phyloP scores from a whole-genome alignment of 1,140 invertebrate genomes.

The Colletes latitarsis region DNA sequence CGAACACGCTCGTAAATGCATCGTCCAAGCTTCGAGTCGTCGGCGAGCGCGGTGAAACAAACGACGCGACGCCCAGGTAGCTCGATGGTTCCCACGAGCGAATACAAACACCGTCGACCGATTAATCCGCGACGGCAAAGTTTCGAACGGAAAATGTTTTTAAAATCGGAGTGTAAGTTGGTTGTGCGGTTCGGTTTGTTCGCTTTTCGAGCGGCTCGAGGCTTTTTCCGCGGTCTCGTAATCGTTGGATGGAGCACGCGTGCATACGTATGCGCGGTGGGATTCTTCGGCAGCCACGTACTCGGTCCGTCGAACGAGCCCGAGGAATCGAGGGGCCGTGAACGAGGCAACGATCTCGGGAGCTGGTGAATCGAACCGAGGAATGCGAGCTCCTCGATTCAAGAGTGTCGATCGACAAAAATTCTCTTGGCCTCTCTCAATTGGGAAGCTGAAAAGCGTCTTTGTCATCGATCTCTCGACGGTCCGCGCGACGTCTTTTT shows the following conservation, averaged over 20 bases:
- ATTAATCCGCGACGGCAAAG: too few relatives aligned
- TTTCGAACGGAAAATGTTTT: constrained; percentile 21
- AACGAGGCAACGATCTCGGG: constrained; percentile 43
- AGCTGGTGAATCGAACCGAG: constrained; percentile 37
- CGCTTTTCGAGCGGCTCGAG: too few relatives aligned
- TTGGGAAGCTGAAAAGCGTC: constrained; percentile 22
- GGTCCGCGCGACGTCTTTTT: neutral
- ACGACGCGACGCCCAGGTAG: constrained; percentile 2
- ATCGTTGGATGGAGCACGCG: constrained; percentile 28
- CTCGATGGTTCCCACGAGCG: constrained; percentile 12
- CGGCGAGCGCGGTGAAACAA: constrained; percentile 1
- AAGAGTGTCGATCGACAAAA: constrained; percentile 33
- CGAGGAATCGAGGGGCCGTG: constrained; percentile 34
- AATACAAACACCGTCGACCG: too few relatives aligned
- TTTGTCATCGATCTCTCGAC: neutral
- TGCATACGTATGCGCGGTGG: constrained; percentile 38
- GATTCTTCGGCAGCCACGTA: constrained; percentile 28
- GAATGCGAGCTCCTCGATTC: constrained; percentile 33
- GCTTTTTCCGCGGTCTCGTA: constrained; percentile 20
- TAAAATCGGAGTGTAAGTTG: too few relatives aligned
- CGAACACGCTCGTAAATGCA: constrained; percentile 32
- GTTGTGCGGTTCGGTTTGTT: neutral
- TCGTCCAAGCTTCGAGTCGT: neutral
- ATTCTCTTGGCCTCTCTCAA: constrained; percentile 1
- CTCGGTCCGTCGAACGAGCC: constrained; percentile 14